Evolutionary conservation across 2,888 invertebrate genomes (phyloP).

Genomic region (Dryococelus australis): DNA sequence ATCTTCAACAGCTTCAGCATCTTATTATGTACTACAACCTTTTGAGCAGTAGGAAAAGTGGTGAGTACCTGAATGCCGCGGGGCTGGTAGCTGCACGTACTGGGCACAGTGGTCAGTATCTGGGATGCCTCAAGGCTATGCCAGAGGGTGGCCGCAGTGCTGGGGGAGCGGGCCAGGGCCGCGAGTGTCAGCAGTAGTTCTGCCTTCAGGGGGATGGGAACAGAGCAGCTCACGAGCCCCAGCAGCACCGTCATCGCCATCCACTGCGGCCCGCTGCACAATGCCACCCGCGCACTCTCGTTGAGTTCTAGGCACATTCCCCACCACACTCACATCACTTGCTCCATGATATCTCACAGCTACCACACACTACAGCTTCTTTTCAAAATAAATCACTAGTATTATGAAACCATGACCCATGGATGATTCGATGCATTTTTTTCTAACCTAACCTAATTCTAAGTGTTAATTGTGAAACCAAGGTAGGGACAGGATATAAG

Average conservation of each 20-base stretch:
- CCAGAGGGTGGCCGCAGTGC: conserved; percentile 85
- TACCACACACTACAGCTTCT: too few species aligned
- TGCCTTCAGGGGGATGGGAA: conserved; percentile 86
- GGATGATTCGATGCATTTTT: too few species aligned
- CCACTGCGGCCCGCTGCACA: conserved; percentile 91
- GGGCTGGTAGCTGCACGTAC: conserved; percentile 69
- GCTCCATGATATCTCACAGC: too few species aligned
- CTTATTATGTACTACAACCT: too few species aligned
- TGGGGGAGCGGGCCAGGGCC: conserved; percentile 78
- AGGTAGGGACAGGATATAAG: too few species aligned
- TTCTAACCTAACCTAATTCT: too few species aligned
- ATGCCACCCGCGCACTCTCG: conserved; percentile 78
- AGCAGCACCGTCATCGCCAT: conserved; percentile 80
- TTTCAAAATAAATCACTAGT: too few species aligned
- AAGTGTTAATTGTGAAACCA: too few species aligned
- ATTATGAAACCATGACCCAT: too few species aligned
- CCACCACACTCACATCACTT: too few species aligned
- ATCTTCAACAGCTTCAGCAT: too few species aligned
- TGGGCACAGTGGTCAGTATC: conserved; percentile 74
- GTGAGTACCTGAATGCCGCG: conserved; percentile 54
- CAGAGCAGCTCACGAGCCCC: conserved; percentile 85
- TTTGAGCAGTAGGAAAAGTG: too few species aligned
- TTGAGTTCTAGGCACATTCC: conserved; percentile 63
- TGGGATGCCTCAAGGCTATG: conserved; percentile 83
- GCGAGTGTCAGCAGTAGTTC: conserved; percentile 80